Conservation (phyloP, 2,113 vertebrate genomes). For the Paramisgurnus dabryanus region DNA sequence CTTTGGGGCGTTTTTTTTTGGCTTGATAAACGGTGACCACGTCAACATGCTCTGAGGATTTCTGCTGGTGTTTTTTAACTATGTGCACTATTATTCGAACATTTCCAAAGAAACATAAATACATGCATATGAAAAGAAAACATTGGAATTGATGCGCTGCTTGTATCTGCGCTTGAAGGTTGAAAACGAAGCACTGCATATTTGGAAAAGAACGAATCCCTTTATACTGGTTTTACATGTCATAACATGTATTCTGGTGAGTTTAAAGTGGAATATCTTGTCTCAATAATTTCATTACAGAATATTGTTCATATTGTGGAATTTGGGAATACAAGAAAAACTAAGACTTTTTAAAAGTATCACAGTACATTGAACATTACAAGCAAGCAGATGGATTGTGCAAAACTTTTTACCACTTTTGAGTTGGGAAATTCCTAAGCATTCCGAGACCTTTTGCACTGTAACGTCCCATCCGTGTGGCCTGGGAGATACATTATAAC, state of each 20-base stretch:
- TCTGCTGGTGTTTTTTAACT: constrained; percentile 6
- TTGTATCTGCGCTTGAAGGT: constrained; percentile 8
- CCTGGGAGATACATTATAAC: constrained; percentile 20
- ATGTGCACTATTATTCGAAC: constrained; percentile 34
- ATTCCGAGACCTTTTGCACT: constrained; percentile 60
- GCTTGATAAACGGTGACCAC: neutral
- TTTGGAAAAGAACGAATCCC: constrained; percentile 7
- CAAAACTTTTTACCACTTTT: constrained; percentile 31
- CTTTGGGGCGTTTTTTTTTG: neutral
- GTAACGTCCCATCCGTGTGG: constrained; percentile 34
- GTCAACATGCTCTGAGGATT: constrained; percentile 6
- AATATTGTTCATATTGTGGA: constrained; percentile 52
- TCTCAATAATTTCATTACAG: constrained; percentile 33
- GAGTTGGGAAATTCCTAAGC: constrained; percentile 42
- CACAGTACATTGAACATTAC: constrained; percentile 26
- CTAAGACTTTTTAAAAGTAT: constrained; percentile 48
- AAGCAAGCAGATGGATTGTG: constrained; percentile 11
- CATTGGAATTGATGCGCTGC: neutral
- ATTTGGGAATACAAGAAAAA: constrained; percentile 51
- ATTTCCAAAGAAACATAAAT: constrained; percentile 25
- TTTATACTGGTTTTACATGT: constrained; percentile 8
- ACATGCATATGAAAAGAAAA: neutral
- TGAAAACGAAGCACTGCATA: constrained; percentile 20
- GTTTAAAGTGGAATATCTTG: constrained; percentile 40
- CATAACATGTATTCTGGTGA: constrained; percentile 42